phyloP scores from a whole-genome alignment of 2,797 vertebrate genomes.

The Sphaeramia orbicularis region DNA sequence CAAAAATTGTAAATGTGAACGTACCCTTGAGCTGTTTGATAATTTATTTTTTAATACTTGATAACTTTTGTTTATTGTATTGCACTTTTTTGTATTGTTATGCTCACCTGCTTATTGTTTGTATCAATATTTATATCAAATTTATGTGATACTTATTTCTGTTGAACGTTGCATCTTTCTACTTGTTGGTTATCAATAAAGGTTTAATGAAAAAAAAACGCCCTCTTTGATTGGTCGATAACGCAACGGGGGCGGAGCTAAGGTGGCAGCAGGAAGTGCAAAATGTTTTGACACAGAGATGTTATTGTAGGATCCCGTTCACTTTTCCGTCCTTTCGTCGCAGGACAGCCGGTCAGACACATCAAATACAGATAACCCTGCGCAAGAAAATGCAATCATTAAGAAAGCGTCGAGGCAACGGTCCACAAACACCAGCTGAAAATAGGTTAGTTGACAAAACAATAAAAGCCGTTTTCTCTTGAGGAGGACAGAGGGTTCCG shows the following conservation, averaged over 20 bases:
- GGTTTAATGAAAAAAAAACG: no score
- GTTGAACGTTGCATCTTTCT: accelerated
- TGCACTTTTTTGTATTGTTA: no score
- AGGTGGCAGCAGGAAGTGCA: conserved; percentile 57
- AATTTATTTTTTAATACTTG: no score
- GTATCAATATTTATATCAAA: no score
- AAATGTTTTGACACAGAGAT: background rate
- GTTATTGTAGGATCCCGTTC: background rate
- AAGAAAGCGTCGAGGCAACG: conserved; percentile 63
- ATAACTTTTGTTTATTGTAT: no score
- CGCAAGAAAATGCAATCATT: conserved; percentile 44
- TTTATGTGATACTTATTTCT: no score
- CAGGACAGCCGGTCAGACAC: accelerated
- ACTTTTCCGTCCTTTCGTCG: background rate
- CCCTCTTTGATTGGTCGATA: conserved; percentile 57
- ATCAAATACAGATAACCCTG: no score
- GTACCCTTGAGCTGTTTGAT: no score
- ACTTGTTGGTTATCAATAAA: no score
- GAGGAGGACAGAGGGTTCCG: background rate
- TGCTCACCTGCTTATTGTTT: no score
- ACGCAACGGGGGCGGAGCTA: conserved; percentile 35
- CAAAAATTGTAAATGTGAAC: no score
- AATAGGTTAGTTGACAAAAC: conserved; percentile 57
- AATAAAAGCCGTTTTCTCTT: background rate
- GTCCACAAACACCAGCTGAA: background rate